Evolutionary conservation across 2,888 invertebrate species (phyloP).

Genomic region (Lepidochrysops patricia): DNA sequence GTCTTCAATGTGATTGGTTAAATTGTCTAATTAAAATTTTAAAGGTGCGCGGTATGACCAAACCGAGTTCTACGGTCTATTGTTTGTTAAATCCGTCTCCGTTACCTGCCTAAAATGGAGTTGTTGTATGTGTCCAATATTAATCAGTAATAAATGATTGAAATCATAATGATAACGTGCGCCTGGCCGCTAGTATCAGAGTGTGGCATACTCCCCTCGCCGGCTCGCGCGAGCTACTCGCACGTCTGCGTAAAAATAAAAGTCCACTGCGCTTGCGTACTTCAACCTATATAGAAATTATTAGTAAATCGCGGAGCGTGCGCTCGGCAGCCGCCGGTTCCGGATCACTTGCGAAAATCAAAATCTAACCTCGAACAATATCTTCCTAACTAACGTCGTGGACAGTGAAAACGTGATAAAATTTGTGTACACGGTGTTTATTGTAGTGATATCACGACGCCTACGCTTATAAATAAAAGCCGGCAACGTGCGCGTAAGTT

Average conservation of each 20-base stretch:
- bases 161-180: conserved; percentile 58
- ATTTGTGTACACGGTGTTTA: conserved; percentile 22
- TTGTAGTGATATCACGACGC: conserved; percentile 31
- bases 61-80: conserved; percentile 44
- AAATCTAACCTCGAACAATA: conserved; percentile 43
- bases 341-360: conserved; percentile 59
- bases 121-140: conserved; percentile 56
- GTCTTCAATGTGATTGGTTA: background rate
- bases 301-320: conserved; percentile 70
- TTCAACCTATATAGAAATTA: conserved; percentile 71
- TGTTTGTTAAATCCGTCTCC: conserved; percentile 52
- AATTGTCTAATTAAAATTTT: conserved; percentile 30
- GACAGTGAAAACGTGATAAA: background rate
- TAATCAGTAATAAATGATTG: conserved; percentile 61
- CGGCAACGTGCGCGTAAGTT: conserved; percentile 42
- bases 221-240: conserved; percentile 57
- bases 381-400: conserved; percentile 23
- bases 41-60: conserved; percentile 37
- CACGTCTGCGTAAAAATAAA: conserved; percentile 71
- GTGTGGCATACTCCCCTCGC: conserved; percentile 52
- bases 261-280: conserved; percentile 66
- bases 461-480: conserved; percentile 55
- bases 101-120: conserved; percentile 61
- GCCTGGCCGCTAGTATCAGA: conserved; percentile 43
- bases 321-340: conserved; percentile 63